Base-by-base conservation (phyloP, 2,113 vertebrate species). In the Lamprotornis superbus region DNA sequence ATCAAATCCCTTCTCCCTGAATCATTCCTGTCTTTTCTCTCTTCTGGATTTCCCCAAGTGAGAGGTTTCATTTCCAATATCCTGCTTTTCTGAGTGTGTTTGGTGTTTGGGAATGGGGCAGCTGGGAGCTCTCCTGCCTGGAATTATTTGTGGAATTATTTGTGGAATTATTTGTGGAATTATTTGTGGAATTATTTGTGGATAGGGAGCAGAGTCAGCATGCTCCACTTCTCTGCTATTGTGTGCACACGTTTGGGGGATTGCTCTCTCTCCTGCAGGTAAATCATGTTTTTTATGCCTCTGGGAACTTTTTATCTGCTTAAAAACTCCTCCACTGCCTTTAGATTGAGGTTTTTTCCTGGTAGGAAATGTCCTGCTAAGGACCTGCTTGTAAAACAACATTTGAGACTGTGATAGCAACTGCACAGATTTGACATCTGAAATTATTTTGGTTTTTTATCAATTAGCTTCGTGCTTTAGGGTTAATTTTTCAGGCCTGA, bases 121-220 rank as follows among this genome's bases (percentile, higher is more conserved):
- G 90, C 87, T 81, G 74, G 86, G 40, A 77, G 83, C 70, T 88
- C 40, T 87, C 39, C 61, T 69, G 79, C 59, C 10, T 87, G 91
- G 4, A 50, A 63, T 90, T 19, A 0, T 27, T 59, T 39, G 14
- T 47, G 77, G 71, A 0, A 39, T 39, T 39, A 39, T 39, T 39
- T 11, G 39, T 39, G 39, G 10, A 39, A 39, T 39, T 39, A 39
- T 39, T 39, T 39, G 39, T 39, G 37, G 9, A 39, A 39, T 39
- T 39, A 39, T 39, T 39, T 39, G 37, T 39, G 37, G 37, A 39
- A 39, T 39, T 39, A 39, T 39, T 10, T 42, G 14, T 47, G 77
- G 71, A 0, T 0, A 9, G 55, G 78, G 73, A 81, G 1, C 42
- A 56, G 77, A 61, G 49, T 9, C 74, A 53, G 67, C 86, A 30